A percentile compares a stretch with the other conserved stretches of the same genome.
Evolutionary conservation across 2,797 vertebrate species (phyloP).

Genomic region (Bradypus variegatus): DNA sequence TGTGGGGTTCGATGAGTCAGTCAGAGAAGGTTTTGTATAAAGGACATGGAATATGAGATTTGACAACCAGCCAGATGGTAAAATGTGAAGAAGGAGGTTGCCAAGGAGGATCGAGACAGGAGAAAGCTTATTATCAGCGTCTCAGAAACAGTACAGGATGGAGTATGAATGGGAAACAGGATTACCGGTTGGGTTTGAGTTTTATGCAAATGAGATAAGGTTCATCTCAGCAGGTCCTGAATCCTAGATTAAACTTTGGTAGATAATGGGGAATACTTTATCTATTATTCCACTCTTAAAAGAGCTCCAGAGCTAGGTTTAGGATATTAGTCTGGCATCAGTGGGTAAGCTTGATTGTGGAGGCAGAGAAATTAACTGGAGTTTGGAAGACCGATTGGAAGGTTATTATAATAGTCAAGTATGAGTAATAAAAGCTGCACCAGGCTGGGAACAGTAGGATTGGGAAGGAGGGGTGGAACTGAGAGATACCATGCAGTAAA

Average conservation of each 20-base stretch:
- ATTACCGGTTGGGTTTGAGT: not conserved
- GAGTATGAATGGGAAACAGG: not conserved
- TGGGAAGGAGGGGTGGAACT: not conserved
- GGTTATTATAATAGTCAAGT: not conserved
- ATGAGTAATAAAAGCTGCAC: not conserved
- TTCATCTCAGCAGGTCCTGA: not conserved
- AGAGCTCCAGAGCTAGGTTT: not conserved
- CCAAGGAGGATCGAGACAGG: not conserved
- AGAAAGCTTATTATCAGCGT: not conserved
- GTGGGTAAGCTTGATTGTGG: not conserved
- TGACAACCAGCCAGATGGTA: not conserved
- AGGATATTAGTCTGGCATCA: not conserved
- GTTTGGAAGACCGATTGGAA: not conserved
- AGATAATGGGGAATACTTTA: not conserved
- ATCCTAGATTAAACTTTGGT: conserved; percentile 6
- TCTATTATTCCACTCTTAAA: not conserved
- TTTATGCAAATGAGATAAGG: not conserved
- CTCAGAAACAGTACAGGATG: not conserved
- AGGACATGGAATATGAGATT: not conserved
- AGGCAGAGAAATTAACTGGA: conserved; percentile 2
- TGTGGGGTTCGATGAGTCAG: not conserved
- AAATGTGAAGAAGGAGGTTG: not conserved
- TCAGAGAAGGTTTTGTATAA: not conserved
- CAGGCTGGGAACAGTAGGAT: not conserved
- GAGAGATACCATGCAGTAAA: not conserved